Evolutionary conservation across 2,113 vertebrate genomes (phyloP), one percentile per base, ranked within the genome.

Genomic region (Pimephales promelas): DNA sequence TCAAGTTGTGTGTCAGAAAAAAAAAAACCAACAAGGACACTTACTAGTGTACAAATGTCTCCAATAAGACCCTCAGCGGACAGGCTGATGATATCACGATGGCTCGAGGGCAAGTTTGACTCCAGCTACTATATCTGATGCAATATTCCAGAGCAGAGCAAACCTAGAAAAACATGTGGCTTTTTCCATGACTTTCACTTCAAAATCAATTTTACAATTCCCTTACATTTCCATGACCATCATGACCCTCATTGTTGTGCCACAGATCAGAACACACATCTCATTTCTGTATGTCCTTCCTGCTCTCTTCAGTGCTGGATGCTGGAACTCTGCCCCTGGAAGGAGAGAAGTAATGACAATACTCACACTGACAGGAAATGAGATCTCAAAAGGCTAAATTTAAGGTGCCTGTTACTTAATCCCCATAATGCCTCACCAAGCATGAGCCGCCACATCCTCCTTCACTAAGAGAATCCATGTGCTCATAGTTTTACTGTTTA

Each of bases 341-440:
- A 56, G 43, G 9, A 16, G 52, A 34, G 22, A 74, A 84, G 26
- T 45, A 54, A 70, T 57, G 40, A 49, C 31, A 62, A 62, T n/a
- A 49, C 52, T 59, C 59, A 73, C 28, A 80, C 75, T 64, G 62
- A 36, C 70, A 68, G 76, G 59, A 81, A 81, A 83, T 68, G 56
- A 83, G 31, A 20, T 81, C 71, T 64, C 76, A 57, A 75, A 79
- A 26, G 59, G 5, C 71, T 73, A 79, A 62, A 82, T 84, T 85
- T 82, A 85, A 85, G 68, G 82, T 79, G n/a, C 16, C 59, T 47
- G 72, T 28, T 74, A 74, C 43, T 36, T 34, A 81, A 88, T 78
- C 54, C 83, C 75, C 10, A 28, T 77, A 71, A 78, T 20, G 43
- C 54, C 36, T 79, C 73, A n/a, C 31, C 78, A 81, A 2, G 20